Evolutionary conservation across 2,888 invertebrate species (phyloP).

Genomic region (Melanophora roralis): DNA sequence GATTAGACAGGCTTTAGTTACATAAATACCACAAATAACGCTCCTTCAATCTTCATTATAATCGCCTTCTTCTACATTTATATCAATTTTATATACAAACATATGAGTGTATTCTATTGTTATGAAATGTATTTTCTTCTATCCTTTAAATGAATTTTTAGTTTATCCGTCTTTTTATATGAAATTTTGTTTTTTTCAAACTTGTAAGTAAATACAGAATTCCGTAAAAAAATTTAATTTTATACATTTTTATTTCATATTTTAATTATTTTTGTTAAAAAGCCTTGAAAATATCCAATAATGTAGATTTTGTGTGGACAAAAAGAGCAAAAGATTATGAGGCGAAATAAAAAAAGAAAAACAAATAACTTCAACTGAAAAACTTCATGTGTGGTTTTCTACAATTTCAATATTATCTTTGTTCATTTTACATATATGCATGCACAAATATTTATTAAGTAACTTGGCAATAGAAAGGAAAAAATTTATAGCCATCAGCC

Average conservation of each 20-base stretch:
- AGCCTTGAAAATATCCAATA: constrained; percentile 47
- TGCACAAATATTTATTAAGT: too few species aligned
- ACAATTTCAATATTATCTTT: constrained; percentile 54
- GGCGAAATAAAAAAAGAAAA: background rate
- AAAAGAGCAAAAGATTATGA: background rate
- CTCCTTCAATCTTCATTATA: background rate
- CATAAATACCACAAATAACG: too few species aligned
- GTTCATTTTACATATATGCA: too few species aligned
- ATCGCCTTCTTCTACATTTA: constrained; percentile 15
- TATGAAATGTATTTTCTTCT: constrained; percentile 49
- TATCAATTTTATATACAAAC: constrained; percentile 28
- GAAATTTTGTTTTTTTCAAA: background rate
- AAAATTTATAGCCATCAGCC: constrained; percentile 31
- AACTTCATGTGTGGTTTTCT: constrained; percentile 45
- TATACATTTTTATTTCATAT: background rate
- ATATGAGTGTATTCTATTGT: constrained; percentile 32
- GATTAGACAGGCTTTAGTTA: constrained; percentile 23
- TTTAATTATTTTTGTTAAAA: background rate
- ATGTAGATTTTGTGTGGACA: constrained; percentile 15
- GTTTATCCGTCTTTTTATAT: background rate
- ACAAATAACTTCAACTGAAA: constrained; percentile 45
- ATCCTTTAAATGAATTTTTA: constrained; percentile 52
- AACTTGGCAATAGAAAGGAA: constrained; percentile 41
- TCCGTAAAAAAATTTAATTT: background rate
- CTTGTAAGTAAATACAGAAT: too few species aligned